A percentile compares a stretch with the other conserved stretches of the same genome.
Evolutionary conservation across 2,113 vertebrate genomes (phyloP).

Genomic region (Dolichotis patagonum): DNA sequence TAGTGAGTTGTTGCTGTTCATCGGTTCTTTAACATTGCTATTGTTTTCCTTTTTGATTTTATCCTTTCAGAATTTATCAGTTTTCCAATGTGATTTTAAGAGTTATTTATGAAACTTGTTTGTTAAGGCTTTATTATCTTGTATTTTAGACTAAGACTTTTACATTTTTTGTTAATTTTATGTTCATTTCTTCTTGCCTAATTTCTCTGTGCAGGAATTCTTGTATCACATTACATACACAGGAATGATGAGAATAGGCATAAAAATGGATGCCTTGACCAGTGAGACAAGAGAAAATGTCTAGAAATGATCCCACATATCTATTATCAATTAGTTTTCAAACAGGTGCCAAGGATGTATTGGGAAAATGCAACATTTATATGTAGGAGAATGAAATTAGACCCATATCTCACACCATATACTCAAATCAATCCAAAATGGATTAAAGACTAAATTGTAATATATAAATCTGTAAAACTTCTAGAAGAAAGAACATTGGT

Average conservation of each 20-base stretch:
- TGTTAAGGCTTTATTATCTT: neutral
- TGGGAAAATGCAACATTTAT: neutral
- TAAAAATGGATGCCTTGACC: neutral
- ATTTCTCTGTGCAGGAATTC: neutral
- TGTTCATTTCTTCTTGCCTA: neutral
- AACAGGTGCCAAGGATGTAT: neutral
- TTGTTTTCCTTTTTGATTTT: constrained; percentile 41
- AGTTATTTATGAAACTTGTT: neutral
- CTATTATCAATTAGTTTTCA: neutral
- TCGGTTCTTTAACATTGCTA: neutral
- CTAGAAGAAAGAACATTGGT: neutral
- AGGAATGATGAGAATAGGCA: neutral
- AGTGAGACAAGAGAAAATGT: neutral
- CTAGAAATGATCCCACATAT: neutral
- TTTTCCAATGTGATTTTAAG: neutral
- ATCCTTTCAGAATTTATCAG: neutral
- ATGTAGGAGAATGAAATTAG: neutral
- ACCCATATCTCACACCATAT: neutral
- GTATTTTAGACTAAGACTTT: neutral
- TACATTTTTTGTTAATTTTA: neutral
- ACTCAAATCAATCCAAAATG: neutral
- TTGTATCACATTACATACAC: neutral
- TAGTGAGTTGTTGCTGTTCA: neutral
- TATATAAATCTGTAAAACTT: neutral
- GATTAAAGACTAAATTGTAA: neutral